Percentiles rank a stretch among this genome's conserved stretches.
phyloP scores from a whole-genome alignment of 2,113 vertebrate species.

The Vimba vimba region DNA sequence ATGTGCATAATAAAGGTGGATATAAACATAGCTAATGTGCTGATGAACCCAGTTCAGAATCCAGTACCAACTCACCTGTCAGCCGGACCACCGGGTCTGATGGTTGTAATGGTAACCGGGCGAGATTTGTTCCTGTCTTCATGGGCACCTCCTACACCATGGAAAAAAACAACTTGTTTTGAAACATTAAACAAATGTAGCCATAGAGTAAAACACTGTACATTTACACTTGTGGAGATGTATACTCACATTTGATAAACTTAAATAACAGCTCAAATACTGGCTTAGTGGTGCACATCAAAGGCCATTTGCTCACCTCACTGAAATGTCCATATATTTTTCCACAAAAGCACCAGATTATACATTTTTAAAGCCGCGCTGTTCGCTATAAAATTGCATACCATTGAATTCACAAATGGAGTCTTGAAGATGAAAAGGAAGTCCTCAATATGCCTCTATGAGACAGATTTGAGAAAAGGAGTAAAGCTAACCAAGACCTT shows the following conservation, averaged over 20 bases:
- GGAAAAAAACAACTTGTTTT: constrained; percentile 30
- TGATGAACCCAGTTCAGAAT: background rate
- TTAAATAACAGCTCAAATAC: background rate
- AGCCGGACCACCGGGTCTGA: constrained; percentile 92
- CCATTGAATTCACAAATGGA: constrained; percentile 16
- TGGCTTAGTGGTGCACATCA: background rate
- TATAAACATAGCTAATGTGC: background rate
- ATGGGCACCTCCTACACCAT: constrained; percentile 84
- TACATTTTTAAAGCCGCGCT: constrained; percentile 5
- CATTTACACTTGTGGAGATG: constrained; percentile 25
- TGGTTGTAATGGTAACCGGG: constrained; percentile 93
- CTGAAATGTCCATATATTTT: constrained; percentile 24
- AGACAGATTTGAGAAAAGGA: constrained; percentile 19
- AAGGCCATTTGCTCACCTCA: constrained; percentile 15
- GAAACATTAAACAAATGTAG: constrained; percentile 40
- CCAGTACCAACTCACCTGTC: constrained; percentile 84
- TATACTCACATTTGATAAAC: constrained; percentile 14
- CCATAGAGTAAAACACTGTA: constrained; percentile 33
- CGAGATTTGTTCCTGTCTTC: constrained; percentile 99
- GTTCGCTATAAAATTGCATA: constrained; percentile 5
- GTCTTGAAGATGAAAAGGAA: constrained; percentile 35
- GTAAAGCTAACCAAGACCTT: constrained; percentile 29
- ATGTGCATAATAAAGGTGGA: too few species aligned
- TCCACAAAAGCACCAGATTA: background rate
- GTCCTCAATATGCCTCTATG: constrained; percentile 19